Base-by-base conservation (phyloP, 2,113 vertebrate genomes). In the Falcunculus frontatus region DNA sequence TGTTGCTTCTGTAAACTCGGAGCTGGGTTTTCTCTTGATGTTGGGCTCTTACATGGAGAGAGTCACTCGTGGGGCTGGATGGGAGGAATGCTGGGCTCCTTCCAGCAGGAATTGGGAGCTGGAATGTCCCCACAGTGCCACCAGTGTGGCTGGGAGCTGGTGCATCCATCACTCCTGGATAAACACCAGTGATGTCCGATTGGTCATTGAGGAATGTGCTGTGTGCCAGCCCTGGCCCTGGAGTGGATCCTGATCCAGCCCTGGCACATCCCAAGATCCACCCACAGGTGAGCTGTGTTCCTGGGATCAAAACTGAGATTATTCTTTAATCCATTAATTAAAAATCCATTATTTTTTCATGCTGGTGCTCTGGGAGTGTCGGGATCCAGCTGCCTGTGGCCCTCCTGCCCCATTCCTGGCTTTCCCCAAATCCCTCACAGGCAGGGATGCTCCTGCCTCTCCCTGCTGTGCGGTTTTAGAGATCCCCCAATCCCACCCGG, bases 201-300 rank as follows among this genome's bases (percentile, higher is more conserved):
- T 39, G 35, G 13, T 59, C 13, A 11, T 39, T 53, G 59, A 32
- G 2, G 35, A 10, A 12, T 2, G 33, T 9, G 41, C 4, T 19
- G 3, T 27, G 35, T 46, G 41, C 42, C 72, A 75, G 26, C 53
- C 16, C 22, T 20, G 16, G 3, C 42, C 39, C 29, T 26, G 23
- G 23, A 19, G 18, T 13, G 30, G 7, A 35, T 52, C 15, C 50
- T 41, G 53, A 35, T 27, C 50, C 16, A 18, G 26, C 42, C 50
- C 57, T 30, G 50, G 42, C 2, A 19, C 42, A n/a, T 41, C 62
- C 56, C 50, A 8, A 10, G 19, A 46, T 10, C 16, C 16, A 27
- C 30, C 21, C 1, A 2, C 4, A 5, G 33, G 53, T 2, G 17
- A 70, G 44, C 78, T 52, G 70, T 0, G 0, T 16, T 21, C n/a